phyloP scores from a whole-genome alignment of 64 coral and sea anemone species.

The Actinia equina region DNA sequence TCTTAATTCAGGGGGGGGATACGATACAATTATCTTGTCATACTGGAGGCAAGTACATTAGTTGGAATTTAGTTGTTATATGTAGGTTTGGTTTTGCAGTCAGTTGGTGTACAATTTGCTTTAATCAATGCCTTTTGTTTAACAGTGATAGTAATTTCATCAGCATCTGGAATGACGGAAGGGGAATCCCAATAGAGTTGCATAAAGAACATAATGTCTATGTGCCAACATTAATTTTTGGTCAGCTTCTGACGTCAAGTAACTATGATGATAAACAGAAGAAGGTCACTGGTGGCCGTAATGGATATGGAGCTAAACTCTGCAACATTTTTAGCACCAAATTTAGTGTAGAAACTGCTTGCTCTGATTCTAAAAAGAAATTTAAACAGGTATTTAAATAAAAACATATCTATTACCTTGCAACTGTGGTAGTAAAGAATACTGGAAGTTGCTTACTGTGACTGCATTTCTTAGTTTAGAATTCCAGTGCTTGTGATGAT shows the following conservation, averaged over 20 bases:
- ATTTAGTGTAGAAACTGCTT: conserved; percentile 86
- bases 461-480: too few relatives aligned
- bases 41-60: too few relatives aligned
- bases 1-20: neutral
- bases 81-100: neutral
- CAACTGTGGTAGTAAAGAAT: neutral
- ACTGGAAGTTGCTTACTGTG: too few relatives aligned
- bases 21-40: too few relatives aligned
- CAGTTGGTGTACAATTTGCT: neutral
- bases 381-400: conserved; percentile 87
- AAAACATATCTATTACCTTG: neutral
- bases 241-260: conserved; percentile 89
- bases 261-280: conserved; percentile 95
- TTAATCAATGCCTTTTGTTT: neutral
- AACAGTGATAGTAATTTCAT: conserved; percentile 76
- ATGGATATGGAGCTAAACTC: conserved; percentile 98
- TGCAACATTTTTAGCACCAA: conserved; percentile 98
- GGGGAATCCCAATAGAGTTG: conserved; percentile 90
- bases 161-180: conserved; percentile 89
- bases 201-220: conserved; percentile 88
- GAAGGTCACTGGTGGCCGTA: conserved; percentile 93
- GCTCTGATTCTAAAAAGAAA: conserved; percentile 57
- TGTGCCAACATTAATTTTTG: conserved; percentile 97
- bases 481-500: too few relatives aligned
- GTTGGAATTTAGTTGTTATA: neutral